Conservation (phyloP, 2,888 invertebrate genomes). For the Amphipoea lucens region DNA sequence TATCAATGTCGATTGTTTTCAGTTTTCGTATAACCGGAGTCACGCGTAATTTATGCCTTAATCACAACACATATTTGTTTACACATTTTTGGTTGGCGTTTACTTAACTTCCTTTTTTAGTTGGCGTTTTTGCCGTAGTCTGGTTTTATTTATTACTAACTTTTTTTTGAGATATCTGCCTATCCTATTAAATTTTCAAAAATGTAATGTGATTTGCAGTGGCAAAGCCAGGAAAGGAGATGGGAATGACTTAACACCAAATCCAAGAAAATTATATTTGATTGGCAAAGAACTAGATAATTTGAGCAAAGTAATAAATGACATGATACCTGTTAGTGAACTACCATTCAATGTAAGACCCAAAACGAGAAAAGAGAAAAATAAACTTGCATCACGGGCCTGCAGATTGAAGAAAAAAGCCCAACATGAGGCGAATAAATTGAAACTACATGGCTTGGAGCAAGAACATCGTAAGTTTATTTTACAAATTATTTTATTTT, state of each 20-base stretch:
- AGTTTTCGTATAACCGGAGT: neutral
- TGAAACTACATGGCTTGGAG: slow-evolving; percentile 98
- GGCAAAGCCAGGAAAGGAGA: slow-evolving; percentile 98
- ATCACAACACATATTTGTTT: too few species aligned
- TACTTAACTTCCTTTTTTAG: neutral
- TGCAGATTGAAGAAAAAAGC: slow-evolving; percentile 99
- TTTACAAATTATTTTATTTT: neutral
- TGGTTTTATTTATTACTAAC: neutral
- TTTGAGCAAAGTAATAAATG: slow-evolving; percentile 97
- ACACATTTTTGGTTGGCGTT: neutral
- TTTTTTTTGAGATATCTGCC: neutral
- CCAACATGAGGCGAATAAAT: slow-evolving; percentile 99
- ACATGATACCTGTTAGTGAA: slow-evolving; percentile 98
- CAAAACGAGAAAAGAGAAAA: slow-evolving; percentile 99
- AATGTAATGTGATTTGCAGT: slow-evolving; percentile 81
- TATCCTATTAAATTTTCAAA: neutral
- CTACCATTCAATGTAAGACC: slow-evolving; percentile 96
- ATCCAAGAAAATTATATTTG: slow-evolving; percentile 96
- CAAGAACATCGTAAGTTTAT: slow-evolving; percentile 96
- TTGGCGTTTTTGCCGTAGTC: neutral
- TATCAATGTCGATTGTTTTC: neutral
- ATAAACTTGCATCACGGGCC: slow-evolving; percentile 98
- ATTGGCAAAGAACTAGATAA: slow-evolving; percentile 98
- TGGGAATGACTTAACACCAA: slow-evolving; percentile 99
- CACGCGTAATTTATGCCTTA: too few species aligned